phyloP scores from a whole-genome alignment of 2,113 vertebrate species.

The Seriola dumerili region DNA sequence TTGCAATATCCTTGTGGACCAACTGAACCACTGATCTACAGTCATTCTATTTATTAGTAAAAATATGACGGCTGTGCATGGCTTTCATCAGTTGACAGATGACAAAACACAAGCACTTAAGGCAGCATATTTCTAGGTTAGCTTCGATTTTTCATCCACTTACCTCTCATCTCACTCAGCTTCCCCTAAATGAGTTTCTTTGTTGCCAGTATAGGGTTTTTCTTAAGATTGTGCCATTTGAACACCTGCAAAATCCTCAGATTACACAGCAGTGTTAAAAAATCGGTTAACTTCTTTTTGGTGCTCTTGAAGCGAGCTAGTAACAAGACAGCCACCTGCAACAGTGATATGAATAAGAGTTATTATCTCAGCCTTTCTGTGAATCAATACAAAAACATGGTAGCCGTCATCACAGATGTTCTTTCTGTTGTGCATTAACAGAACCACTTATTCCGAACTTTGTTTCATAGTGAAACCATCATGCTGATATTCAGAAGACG shows the following conservation, averaged over 20 bases:
- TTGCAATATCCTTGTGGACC: no score
- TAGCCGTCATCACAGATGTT: neutral
- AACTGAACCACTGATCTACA: no score
- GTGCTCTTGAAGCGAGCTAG: neutral
- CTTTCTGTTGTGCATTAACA: neutral
- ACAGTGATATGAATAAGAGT: no score
- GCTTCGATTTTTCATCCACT: conserved; percentile 5
- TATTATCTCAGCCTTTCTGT: neutral
- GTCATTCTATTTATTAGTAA: neutral
- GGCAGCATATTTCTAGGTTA: neutral
- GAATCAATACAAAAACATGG: neutral
- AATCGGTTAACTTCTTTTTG: neutral
- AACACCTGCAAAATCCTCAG: neutral
- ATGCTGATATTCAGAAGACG: neutral
- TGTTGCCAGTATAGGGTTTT: neutral
- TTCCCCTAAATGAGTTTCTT: conserved; percentile 6
- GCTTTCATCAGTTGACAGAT: neutral
- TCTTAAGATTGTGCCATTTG: neutral
- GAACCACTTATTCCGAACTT: neutral
- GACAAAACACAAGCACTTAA: neutral
- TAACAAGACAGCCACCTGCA: neutral
- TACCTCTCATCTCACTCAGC: neutral
- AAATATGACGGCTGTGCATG: neutral
- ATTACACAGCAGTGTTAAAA: neutral
- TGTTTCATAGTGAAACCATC: neutral